Percentiles rank a stretch among this genome's conserved stretches.
phyloP scores from a whole-genome alignment of 2,113 vertebrate genomes.

The Corythoichthys haematopterus region DNA sequence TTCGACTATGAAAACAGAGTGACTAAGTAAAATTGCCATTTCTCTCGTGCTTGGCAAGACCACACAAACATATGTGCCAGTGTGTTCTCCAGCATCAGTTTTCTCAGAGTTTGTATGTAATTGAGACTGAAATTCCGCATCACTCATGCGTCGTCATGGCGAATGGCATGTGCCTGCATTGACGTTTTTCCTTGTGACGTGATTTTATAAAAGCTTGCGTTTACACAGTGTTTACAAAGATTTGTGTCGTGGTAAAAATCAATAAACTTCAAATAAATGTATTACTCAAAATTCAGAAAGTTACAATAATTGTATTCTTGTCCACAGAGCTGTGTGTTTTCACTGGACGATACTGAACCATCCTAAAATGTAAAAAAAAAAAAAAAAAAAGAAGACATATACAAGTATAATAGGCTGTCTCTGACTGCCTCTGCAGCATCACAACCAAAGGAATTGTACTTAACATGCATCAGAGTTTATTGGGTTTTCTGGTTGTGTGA shows the following conservation, averaged over 20 bases:
- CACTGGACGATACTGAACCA: constrained; percentile 43
- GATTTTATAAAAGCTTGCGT: constrained; percentile 74
- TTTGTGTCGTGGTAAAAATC: constrained; percentile 65
- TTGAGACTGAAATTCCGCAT: constrained; percentile 22
- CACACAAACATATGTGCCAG: constrained; percentile 9
- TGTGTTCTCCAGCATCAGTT: constrained; percentile 6
- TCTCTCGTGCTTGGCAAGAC: constrained; percentile 19
- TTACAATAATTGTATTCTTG: constrained; percentile 44
- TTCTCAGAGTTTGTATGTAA: constrained; percentile 1
- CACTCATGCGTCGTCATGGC: constrained; percentile 54
- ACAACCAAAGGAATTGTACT: constrained; percentile 70
- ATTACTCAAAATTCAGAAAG: constrained; percentile 59
- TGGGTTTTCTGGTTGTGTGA: constrained; percentile 31
- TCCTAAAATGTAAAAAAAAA: background rate
- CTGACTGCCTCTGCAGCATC: constrained; percentile 57
- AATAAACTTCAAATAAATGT: constrained; percentile 62
- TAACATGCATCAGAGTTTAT: constrained; percentile 24
- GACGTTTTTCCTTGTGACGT: constrained; percentile 65
- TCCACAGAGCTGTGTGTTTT: constrained; percentile 61
- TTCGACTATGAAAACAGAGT: constrained; percentile 29
- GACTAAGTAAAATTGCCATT: constrained; percentile 26
- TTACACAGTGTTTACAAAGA: constrained; percentile 74
- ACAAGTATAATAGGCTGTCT: constrained; percentile 53
- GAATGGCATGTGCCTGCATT: constrained; percentile 69
- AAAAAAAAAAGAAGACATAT: background rate